Conservation (phyloP, 2,888 invertebrate species). For the Raillietiella orientalis region DNA sequence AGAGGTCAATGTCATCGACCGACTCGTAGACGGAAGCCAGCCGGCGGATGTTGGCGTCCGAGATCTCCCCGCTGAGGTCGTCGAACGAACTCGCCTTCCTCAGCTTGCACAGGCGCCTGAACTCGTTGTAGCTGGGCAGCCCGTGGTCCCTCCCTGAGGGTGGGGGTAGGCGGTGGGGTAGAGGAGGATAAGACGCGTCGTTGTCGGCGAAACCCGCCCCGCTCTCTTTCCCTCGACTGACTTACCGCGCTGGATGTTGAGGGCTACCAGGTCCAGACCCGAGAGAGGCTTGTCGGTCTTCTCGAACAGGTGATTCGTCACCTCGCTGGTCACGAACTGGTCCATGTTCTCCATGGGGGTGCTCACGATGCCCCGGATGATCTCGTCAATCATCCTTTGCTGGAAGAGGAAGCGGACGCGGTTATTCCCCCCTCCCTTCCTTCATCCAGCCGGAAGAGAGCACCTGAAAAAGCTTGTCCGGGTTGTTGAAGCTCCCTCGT, state of each 20-base stretch:
- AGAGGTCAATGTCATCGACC: slow-evolving; percentile 83
- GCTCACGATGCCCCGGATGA: slow-evolving; percentile 46
- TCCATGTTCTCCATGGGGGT: slow-evolving; percentile 77
- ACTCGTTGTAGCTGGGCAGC: slow-evolving; percentile 57
- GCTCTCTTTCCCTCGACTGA: too few species aligned
- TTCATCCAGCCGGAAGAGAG: too few species aligned
- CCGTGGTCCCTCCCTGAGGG: slow-evolving; percentile 43
- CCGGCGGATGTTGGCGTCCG: slow-evolving; percentile 24
- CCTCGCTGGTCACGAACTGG: slow-evolving; percentile 75
- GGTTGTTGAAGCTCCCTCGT: slow-evolving; percentile 65
- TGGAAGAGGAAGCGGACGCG: slow-evolving; percentile 14
- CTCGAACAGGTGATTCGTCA: slow-evolving; percentile 79
- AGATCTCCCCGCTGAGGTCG: slow-evolving; percentile 55
- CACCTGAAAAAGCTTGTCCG: slow-evolving; percentile 29
- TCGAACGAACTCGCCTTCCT: slow-evolving; percentile 53
- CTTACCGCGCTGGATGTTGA: slow-evolving; percentile 47
- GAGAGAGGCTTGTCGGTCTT: slow-evolving; percentile 61
- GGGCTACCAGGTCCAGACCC: slow-evolving; percentile 62
- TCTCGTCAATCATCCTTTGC: slow-evolving; percentile 47
- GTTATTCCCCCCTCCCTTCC: too few species aligned
- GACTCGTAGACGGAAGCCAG: slow-evolving; percentile 24
- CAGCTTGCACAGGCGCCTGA: slow-evolving; percentile 58
- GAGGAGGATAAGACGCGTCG: too few species aligned
- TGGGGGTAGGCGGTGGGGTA: neutral
- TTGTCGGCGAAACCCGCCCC: too few species aligned